Percentiles rank a stretch among this genome's conserved stretches.
Evolutionary conservation across 1,140 invertebrate species (phyloP).

Genomic region (Zaprionus taronus): DNA sequence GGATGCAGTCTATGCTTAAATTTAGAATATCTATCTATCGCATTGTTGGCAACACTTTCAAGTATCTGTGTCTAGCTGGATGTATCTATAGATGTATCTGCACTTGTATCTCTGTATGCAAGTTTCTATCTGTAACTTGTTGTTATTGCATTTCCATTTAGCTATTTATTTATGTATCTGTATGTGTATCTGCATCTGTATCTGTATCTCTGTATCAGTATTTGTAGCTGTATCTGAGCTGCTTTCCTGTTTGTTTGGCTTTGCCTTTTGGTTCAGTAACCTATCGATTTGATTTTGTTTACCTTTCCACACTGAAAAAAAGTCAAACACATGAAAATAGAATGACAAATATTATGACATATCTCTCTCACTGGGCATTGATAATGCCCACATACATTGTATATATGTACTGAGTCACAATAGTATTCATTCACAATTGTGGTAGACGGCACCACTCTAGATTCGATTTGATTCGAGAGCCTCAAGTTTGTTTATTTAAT

Average conservation of each 20-base stretch:
- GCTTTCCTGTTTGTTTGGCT: constrained; percentile 40
- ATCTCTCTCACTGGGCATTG: not conserved
- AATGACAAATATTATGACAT: constrained; percentile 34
- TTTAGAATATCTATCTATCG: constrained; percentile 57
- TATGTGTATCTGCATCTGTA: constrained; percentile 1
- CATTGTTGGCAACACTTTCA: constrained; percentile 56
- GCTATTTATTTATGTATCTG: not conserved
- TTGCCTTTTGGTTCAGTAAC: constrained; percentile 67
- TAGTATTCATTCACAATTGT: constrained; percentile 13
- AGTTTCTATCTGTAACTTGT: constrained; percentile 20
- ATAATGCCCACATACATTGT: constrained; percentile 6
- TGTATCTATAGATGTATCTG: constrained; percentile 15
- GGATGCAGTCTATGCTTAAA: constrained; percentile 57
- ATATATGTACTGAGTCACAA: constrained; percentile 5
- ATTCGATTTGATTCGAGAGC: constrained; percentile 4
- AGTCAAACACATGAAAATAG: constrained; percentile 18
- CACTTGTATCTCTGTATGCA: constrained; percentile 7
- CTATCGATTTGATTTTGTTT: constrained; percentile 68
- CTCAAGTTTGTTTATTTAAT: not conserved
- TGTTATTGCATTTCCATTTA: constrained; percentile 44
- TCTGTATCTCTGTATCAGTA: not conserved
- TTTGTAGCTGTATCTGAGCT: constrained; percentile 19
- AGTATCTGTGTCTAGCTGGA: not conserved
- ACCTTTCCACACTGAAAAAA: constrained; percentile 23
- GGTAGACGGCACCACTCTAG: not conserved